Conservation (phyloP, 2,113 vertebrate species). For the Podarcis muralis region DNA sequence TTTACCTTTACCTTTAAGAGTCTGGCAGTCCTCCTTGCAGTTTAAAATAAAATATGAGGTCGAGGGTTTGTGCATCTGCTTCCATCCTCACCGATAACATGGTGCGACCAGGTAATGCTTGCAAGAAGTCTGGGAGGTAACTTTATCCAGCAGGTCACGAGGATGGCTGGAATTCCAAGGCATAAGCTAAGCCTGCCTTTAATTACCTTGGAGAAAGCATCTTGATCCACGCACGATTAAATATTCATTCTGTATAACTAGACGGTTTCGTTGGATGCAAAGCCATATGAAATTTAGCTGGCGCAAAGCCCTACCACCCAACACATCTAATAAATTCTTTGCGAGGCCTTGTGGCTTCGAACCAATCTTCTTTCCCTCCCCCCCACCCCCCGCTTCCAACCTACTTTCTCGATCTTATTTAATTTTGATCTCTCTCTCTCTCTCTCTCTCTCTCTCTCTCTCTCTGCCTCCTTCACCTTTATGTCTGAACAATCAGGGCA, state of each 20-base stretch:
- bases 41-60: background rate
- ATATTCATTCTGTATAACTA: slow-evolving; percentile 90
- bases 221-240: slow-evolving; percentile 87
- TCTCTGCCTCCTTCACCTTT: slow-evolving; percentile 19
- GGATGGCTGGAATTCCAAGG: slow-evolving; percentile 77
- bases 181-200: slow-evolving; percentile 86
- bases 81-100: background rate
- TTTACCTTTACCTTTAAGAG: no score
- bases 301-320: slow-evolving; percentile 75
- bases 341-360: slow-evolving; percentile 70
- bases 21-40: background rate
- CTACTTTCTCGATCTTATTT: background rate
- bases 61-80: background rate
- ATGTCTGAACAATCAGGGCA: background rate
- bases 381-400: background rate
- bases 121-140: slow-evolving; percentile 75
- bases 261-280: slow-evolving; percentile 86
- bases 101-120: slow-evolving; percentile 76
- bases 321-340: slow-evolving; percentile 83
- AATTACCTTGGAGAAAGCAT: slow-evolving; percentile 89
- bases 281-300: slow-evolving; percentile 82
- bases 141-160: slow-evolving; percentile 79
- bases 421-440: background rate
- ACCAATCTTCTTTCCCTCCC: background rate
- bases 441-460: background rate